These are phyloP conservation scores for Thermophis baileyi DNA, from an alignment of 2,113 vertebrate species.

Conservation along the genomic window DNA sequence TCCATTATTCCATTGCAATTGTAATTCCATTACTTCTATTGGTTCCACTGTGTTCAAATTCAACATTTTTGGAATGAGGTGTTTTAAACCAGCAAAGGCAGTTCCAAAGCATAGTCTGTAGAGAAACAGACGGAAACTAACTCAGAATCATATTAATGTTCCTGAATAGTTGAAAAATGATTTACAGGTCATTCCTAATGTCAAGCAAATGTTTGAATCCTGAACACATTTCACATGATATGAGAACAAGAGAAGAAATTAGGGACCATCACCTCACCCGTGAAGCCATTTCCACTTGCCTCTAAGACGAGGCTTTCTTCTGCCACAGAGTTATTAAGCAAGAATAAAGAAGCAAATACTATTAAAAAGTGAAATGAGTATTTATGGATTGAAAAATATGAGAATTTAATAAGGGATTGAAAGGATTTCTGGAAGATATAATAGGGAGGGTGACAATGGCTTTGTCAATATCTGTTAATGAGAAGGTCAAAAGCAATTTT, in stretches of 20 bases:
- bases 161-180: not conserved
- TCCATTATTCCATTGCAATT: not conserved
- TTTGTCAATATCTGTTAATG: not conserved
- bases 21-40: not conserved
- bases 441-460: not conserved
- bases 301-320: not conserved
- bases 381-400: not conserved
- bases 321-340: not conserved
- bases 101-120: not conserved
- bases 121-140: not conserved
- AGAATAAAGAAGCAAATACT: not conserved
- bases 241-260: not conserved
- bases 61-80: not conserved
- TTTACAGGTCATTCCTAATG: not conserved
- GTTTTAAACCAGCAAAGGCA: not conserved
- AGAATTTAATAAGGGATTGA: not conserved
- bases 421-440: not conserved
- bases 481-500: not conserved
- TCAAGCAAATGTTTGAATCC: not conserved
- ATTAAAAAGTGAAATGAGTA: not conserved
- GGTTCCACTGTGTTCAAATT: not conserved
- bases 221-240: not conserved
- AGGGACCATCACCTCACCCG: not conserved
- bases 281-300: not conserved
- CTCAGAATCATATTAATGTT: not conserved